Conservation (phyloP, 2,888 invertebrate genomes). For the Hydroisotoma schaefferi region DNA sequence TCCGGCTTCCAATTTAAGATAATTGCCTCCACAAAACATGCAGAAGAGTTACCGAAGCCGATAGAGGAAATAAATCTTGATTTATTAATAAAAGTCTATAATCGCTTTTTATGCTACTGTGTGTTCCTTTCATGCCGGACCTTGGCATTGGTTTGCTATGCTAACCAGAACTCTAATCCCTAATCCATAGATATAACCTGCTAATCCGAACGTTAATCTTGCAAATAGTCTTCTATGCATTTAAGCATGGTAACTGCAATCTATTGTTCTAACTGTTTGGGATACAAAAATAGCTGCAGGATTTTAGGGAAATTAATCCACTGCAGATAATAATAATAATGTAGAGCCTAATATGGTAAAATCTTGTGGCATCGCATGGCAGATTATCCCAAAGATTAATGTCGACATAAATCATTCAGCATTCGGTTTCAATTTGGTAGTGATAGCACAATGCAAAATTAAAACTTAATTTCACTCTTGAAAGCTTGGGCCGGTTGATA, state of each 20-base stretch:
- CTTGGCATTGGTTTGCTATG: neutral
- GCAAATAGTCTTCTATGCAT: neutral
- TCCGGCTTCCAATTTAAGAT: neutral
- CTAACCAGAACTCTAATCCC: no score
- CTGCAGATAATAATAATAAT: neutral
- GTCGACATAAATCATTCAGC: no score
- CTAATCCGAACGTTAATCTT: neutral
- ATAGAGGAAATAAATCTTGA: neutral
- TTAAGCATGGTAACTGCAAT: no score
- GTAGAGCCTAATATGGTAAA: neutral
- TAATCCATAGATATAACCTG: neutral
- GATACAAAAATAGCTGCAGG: neutral
- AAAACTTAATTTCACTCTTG: no score
- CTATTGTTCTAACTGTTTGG: no score
- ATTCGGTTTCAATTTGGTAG: no score
- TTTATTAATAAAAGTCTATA: neutral
- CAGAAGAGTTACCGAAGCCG: no score
- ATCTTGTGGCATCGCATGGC: no score
- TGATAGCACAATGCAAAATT: no score
- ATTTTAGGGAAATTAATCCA: conserved; percentile 6
- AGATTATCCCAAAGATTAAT: no score
- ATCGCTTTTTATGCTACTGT: neutral
- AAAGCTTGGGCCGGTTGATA: no score
- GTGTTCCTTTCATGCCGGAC: neutral
- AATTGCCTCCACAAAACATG: neutral